Evolutionary conservation across 1,140 invertebrate genomes (phyloP), one percentile per base, ranked within the genome.

Genomic region (Notospermus geniculatus): DNA sequence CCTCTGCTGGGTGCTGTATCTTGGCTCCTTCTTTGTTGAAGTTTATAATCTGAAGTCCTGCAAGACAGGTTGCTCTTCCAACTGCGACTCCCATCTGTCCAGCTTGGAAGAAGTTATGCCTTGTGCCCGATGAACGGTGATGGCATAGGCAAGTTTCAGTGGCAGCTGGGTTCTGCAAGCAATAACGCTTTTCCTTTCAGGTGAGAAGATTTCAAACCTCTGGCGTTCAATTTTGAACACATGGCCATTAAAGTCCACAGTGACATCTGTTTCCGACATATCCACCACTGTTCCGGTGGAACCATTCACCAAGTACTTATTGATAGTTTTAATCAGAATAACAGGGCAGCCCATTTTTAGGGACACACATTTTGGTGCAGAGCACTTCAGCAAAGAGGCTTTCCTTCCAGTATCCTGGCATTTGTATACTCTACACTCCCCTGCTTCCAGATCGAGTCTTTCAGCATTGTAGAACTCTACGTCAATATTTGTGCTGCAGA

Each of bases 41-140:
- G 32, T 36, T 36, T 4, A 36, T 36, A 7, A 36, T 36, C 15
- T 36, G 15, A 36, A 36, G 32, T 4, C 32, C 32, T 7, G 32
- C 32, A 7, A 15, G 15, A 36, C 15, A 15, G 4, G 32, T 36
- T 36, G 32, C 61, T 2, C 60, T 39, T 5, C 64, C 57, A n/a
- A 63, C 54, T 27, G 64, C 64, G 2, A 66, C 64, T 15, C 57
- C 64, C n/a, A 66, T 29, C 57, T 66, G 64, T 2, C 64, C 64
- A 15, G 57, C 56, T n/a, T 66, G 52, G 19, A 30, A 41, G 50
- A 57, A 62, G 29, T 62, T 30, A 25, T 65, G n/a, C 64, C 60
- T 50, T 63, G 64, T 17, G 62, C 19, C 29, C 61, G 61, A 36
- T 69, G 65, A 19, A 69, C 61, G 7, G 62, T 69, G 2, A 66